Conservation (phyloP, 2,113 vertebrate genomes). For the Pterophyllum scalare region DNA sequence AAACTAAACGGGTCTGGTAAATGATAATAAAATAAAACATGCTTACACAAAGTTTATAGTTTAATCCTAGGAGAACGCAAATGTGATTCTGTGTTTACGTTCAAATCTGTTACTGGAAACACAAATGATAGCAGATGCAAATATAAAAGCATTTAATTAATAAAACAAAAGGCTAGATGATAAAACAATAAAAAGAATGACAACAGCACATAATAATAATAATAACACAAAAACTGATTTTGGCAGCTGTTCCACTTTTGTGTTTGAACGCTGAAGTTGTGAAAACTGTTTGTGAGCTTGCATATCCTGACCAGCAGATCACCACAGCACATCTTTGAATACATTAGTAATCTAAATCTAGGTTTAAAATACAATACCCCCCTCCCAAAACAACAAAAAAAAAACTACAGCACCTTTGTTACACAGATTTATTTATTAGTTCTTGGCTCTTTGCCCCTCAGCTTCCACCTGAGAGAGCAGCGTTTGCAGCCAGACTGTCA, state of each 20-base stretch:
- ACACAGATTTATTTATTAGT: background rate
- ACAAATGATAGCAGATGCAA: background rate
- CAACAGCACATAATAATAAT: background rate
- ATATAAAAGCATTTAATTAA: background rate
- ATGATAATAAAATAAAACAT: background rate
- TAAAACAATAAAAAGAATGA: background rate
- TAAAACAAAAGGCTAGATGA: background rate
- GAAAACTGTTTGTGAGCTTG: background rate
- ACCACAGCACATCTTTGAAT: background rate
- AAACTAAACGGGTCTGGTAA: background rate
- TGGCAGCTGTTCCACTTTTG: conserved; percentile 16
- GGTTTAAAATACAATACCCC: background rate
- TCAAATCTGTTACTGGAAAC: no score
- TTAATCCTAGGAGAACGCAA: conserved; percentile 20
- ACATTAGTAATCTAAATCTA: background rate
- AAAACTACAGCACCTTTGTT: conserved; percentile 19
- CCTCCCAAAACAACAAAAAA: background rate
- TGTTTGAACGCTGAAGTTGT: background rate
- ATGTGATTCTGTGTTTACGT: background rate
- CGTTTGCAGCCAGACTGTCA: conserved; percentile 51
- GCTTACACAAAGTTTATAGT: background rate
- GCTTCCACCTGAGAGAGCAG: background rate
- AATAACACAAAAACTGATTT: background rate
- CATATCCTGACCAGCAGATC: conserved; percentile 48
- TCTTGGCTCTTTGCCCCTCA: background rate